Conservation (phyloP, 2,797 vertebrate species). For the Neostethus bicornis region DNA sequence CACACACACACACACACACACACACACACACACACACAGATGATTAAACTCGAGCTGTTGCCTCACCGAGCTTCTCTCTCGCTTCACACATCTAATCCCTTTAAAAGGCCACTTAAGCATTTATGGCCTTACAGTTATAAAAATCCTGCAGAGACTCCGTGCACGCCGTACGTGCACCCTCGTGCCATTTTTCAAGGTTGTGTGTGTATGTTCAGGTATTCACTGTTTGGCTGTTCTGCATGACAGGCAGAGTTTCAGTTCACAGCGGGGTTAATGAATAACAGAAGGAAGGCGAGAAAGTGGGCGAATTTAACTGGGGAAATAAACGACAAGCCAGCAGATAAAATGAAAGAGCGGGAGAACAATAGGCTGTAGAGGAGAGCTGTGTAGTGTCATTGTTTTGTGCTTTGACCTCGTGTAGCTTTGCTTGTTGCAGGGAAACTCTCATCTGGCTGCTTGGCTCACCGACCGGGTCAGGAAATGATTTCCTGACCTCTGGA, state of each 20-base stretch:
- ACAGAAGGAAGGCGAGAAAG: conserved; percentile 35
- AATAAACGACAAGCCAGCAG: conserved; percentile 12
- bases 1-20: neutral
- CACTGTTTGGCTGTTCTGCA: conserved; percentile 46
- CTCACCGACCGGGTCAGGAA: neutral
- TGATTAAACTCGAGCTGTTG: conserved; percentile 32
- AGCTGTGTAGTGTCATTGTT: conserved; percentile 34
- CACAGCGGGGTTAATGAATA: conserved; percentile 57
- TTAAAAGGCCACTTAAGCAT: conserved; percentile 66
- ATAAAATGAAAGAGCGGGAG: conserved; percentile 15
- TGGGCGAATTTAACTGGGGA: conserved; percentile 34
- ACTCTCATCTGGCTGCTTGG: conserved; percentile 10
- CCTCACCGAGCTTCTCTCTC: conserved; percentile 35
- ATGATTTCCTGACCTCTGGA: no score
- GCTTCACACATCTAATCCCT: conserved; percentile 57
- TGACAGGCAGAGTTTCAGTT: conserved; percentile 63
- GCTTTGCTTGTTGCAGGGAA: conserved; percentile 21
- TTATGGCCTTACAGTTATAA: conserved; percentile 61
- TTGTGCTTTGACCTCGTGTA: conserved; percentile 38
- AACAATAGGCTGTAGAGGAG: conserved; percentile 15
- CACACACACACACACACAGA: conserved; percentile 4
- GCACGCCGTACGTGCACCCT: neutral
- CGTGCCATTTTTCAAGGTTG: neutral
- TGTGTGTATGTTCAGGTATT: conserved; percentile 41
- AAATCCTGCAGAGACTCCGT: conserved; percentile 35